A percentile compares a stretch with the other conserved stretches of the same genome.
phyloP scores from a whole-genome alignment of 2,113 vertebrate species.

The Hydropotes inermis region DNA sequence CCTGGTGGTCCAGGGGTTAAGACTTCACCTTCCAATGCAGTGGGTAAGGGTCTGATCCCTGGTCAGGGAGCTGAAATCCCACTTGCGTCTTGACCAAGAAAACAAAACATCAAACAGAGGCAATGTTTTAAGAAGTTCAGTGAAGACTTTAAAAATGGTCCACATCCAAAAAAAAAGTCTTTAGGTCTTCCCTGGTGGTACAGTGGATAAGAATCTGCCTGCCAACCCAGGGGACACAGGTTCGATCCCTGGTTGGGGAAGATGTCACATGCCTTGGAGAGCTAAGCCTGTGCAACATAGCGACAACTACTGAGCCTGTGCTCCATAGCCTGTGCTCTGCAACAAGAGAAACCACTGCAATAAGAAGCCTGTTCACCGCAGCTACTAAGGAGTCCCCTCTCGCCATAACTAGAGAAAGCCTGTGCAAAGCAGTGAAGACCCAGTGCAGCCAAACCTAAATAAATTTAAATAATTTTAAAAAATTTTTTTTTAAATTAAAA shows the following conservation, averaged over 20 bases:
- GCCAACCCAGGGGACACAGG: background rate
- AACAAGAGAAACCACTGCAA: background rate
- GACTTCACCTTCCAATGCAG: background rate
- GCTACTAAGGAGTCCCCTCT: rapidly evolving
- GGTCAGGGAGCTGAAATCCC: background rate
- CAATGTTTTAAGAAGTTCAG: background rate
- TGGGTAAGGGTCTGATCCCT: background rate
- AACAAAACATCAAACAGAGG: background rate
- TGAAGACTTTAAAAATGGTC: background rate
- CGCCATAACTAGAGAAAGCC: background rate
- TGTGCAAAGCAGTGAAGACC: background rate
- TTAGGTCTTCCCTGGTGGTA: background rate
- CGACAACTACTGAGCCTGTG: background rate
- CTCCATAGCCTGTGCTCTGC: background rate
- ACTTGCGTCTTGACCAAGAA: background rate
- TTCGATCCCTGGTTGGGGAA: background rate
- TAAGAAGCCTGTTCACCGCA: background rate
- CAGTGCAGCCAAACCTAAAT: background rate
- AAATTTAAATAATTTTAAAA: background rate
- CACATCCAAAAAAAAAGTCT: background rate
- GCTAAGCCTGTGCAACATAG: background rate
- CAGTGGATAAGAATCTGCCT: background rate
- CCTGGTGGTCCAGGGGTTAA: background rate
- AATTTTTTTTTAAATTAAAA: background rate
- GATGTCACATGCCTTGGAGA: background rate